phyloP scores from a whole-genome alignment of 2,888 invertebrate genomes.

The Zhuqinia jingwanae region DNA sequence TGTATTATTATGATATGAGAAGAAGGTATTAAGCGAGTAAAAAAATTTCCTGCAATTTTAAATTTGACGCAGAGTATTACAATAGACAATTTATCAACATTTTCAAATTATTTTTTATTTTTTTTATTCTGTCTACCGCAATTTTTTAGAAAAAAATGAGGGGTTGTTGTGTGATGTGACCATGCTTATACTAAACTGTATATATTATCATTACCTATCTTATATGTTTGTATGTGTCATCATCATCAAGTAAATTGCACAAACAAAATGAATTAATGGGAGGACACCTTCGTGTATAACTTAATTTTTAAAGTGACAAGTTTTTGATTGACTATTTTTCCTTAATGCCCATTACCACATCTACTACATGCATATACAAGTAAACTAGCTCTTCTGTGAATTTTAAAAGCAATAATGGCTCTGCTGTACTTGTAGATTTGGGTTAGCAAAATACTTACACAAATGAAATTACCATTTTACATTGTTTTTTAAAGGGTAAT shows the following conservation, averaged over 20 bases:
- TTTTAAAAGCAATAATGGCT: no score
- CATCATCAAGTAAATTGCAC: constrained; percentile 31
- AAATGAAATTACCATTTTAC: no score
- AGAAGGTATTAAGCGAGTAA: constrained; percentile 12
- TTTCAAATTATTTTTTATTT: constrained; percentile 49
- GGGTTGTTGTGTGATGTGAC: background rate
- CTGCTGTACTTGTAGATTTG: no score
- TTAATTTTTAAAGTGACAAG: constrained; percentile 69
- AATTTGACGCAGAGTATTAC: constrained; percentile 55
- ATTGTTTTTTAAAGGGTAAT: no score
- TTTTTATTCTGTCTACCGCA: constrained; percentile 44
- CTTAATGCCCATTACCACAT: constrained; percentile 27
- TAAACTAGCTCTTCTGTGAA: no score
- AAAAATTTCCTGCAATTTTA: constrained; percentile 45
- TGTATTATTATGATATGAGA: background rate
- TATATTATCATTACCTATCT: no score
- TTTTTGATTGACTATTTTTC: constrained; percentile 68
- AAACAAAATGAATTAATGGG: constrained; percentile 50
- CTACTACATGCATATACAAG: no score
- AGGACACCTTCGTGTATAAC: constrained; percentile 60
- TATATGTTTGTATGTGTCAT: background rate
- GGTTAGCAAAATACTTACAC: no score
- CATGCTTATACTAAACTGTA: background rate
- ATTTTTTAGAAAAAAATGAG: constrained; percentile 38
- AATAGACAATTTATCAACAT: constrained; percentile 56